phyloP scores from a whole-genome alignment of 1,140 invertebrate species.

The Cydia strobilella region DNA sequence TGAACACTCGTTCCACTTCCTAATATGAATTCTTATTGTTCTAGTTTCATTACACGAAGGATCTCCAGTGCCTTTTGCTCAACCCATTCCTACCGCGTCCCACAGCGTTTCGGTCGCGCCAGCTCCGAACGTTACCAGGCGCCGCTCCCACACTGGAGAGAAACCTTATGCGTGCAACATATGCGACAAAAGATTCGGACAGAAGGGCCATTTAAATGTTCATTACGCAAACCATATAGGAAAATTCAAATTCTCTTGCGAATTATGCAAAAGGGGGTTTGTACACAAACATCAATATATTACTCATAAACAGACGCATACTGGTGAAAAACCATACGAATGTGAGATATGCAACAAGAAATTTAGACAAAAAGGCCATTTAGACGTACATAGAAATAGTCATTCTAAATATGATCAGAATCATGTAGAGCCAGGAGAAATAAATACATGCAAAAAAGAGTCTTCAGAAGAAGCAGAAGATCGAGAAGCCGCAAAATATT shows the following conservation, averaged over 20 bases:
- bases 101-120: too few relatives aligned
- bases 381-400: background rate
- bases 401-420: background rate
- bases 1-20: too few relatives aligned
- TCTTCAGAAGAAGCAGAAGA: background rate
- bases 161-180: too few relatives aligned
- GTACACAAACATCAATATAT: background rate
- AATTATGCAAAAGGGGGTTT: background rate
- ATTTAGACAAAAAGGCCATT: background rate
- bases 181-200: too few relatives aligned
- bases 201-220: background rate
- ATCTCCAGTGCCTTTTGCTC: too few relatives aligned
- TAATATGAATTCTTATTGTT: too few relatives aligned
- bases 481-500: background rate
- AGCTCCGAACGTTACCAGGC: too few relatives aligned
- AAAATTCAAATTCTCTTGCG: background rate
- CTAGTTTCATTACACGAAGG: too few relatives aligned
- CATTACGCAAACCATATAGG: background rate
- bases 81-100: too few relatives aligned
- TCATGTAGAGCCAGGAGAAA: background rate
- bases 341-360: background rate
- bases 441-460: background rate
- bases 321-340: background rate
- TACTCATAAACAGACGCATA: background rate
- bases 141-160: too few relatives aligned